These are phyloP conservation scores for Ahaetulla prasina DNA, from an alignment of 2,113 vertebrate genomes.

Conservation along the genomic window DNA sequence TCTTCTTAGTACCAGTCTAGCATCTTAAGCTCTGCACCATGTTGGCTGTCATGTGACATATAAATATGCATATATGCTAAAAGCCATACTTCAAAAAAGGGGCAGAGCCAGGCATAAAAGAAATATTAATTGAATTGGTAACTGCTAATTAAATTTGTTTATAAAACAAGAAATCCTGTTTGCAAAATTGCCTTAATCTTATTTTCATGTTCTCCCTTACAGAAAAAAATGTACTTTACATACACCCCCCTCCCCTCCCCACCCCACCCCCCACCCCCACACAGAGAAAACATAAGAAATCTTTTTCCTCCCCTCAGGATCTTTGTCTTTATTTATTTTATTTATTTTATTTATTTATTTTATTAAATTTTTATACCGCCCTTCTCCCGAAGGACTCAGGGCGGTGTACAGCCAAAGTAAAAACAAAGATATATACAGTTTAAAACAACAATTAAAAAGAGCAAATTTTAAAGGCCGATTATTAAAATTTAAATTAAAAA, in stretches of 20 bases:
- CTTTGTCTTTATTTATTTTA: too few species aligned
- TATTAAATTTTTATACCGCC: too few species aligned
- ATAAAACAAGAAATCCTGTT: neutral
- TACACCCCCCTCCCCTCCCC: too few species aligned
- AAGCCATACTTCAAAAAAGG: neutral
- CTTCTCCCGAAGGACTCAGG: too few species aligned
- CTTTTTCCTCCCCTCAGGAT: neutral
- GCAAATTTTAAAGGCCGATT: too few species aligned
- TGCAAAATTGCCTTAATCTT: neutral
- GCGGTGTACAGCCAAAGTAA: too few species aligned
- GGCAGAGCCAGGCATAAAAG: neutral
- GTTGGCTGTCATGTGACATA: neutral
- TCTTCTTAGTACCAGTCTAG: neutral
- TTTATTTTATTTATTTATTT: too few species aligned
- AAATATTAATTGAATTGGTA: neutral
- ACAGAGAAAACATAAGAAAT: neutral
- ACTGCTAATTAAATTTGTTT: neutral
- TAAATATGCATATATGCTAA: neutral
- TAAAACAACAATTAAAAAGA: too few species aligned
- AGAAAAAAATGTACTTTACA: neutral
- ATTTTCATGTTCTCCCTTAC: neutral
- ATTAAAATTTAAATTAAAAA: too few species aligned
- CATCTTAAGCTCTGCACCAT: neutral
- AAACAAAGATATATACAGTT: too few species aligned
- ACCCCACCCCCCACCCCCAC: too few species aligned